Evolutionary conservation across 1,140 invertebrate genomes (phyloP), one percentile per base, ranked within the genome.

Genomic region (Papilio xuthus): DNA sequence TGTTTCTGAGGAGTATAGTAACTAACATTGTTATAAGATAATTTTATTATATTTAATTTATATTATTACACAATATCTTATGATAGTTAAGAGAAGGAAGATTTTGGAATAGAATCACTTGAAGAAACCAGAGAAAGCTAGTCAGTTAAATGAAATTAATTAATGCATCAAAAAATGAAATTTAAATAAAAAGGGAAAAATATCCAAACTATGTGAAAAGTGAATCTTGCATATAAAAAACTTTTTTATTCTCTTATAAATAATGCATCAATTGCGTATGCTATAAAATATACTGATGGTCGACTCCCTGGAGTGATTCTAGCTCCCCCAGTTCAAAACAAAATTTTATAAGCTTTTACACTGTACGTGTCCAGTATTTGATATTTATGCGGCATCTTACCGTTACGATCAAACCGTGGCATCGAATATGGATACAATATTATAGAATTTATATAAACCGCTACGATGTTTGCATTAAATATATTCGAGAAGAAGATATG

Each of bases 331-430:
- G 20, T 63, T 63, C 60, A 28, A 63, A 63, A 63, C 60, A 60
- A 60, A 60, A 20, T 23, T 67, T 13, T 67, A 67, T 28, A 15
- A 67, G 50, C 50, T 13, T 67, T 67, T 67, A 67, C 26, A 63
- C 23, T 67, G 3, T 18, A 67, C 60, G 26, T 67, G 60, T 28
- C 23, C 23, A 8, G 60, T 67, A 50, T 50, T 18, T 50, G 15
- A 67, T 67, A 67, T 67, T 32, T 67, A 56, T 67, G 3, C 10
- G 26, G 60, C 60, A 60, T 60, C 56, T 67, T 67, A 60, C 8
- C n/a, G 50, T 53, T 53, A 53, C 9, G 50, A 53, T 53, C 50
- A 8, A 53, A 53, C n/a, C 50, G 50, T 53, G 50, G 50, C 50
- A 18, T 53, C 50, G 50, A 53, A 53, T 53, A 53, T 9, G 7